Conservation (phyloP, 1,140 invertebrate genomes). For the Cataglyphis hispanica region DNA sequence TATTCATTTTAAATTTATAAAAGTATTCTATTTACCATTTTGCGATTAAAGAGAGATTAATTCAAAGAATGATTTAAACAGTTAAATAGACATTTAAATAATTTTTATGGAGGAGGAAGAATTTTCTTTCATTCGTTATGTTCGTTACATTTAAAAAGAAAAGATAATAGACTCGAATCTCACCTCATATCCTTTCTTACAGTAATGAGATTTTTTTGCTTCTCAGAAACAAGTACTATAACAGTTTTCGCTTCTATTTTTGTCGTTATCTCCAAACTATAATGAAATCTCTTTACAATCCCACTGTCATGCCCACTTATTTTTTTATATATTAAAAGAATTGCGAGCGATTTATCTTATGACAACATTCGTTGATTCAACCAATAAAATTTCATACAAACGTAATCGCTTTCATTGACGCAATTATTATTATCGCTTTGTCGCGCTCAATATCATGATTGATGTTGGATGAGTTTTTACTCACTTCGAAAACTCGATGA, state of each 20-base stretch:
- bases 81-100: neutral
- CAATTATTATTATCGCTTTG: slow-evolving; percentile 39
- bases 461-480: slow-evolving; percentile 32
- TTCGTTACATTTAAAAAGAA: slow-evolving; percentile 2
- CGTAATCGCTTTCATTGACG: slow-evolving; percentile 47
- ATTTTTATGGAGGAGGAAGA: too few species aligned
- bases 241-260: slow-evolving; percentile 33
- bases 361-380: slow-evolving; percentile 23
- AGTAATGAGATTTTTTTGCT: slow-evolving; percentile 1
- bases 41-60: neutral
- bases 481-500: neutral
- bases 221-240: neutral
- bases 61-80: neutral
- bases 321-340: slow-evolving; percentile 16
- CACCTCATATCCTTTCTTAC: slow-evolving; percentile 14
- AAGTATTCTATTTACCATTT: neutral
- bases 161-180: neutral
- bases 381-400: slow-evolving; percentile 19
- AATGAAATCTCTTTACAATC: slow-evolving; percentile 32
- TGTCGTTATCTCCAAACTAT: slow-evolving; percentile 31
- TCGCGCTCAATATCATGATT: slow-evolving; percentile 50
- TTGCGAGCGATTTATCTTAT: slow-evolving; percentile 29
- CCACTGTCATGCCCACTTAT: neutral
- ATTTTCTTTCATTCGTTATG: neutral
- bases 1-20: neutral